These are phyloP conservation scores for Pelobates fuscus DNA, from an alignment of 2,113 vertebrate genomes.

Conservation along the genomic window DNA sequence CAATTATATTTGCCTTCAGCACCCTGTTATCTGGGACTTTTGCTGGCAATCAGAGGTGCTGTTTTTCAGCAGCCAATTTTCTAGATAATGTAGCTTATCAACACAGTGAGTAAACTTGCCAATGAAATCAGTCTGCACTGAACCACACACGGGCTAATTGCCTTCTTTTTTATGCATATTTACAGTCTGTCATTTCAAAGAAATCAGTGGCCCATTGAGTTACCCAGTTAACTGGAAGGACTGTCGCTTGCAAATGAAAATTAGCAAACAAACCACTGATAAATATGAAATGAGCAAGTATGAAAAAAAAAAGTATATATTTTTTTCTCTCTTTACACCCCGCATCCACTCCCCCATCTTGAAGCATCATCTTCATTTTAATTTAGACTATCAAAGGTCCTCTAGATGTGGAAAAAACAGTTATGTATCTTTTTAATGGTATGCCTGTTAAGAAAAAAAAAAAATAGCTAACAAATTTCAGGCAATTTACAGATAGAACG, in stretches of 20 bases:
- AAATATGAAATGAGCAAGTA: slow-evolving; percentile 91
- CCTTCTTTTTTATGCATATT: slow-evolving; percentile 99
- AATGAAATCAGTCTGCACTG: slow-evolving; percentile 97
- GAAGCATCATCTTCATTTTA: slow-evolving; percentile 74
- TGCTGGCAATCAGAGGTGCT: slow-evolving; percentile 99
- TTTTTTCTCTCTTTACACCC: slow-evolving; percentile 71
- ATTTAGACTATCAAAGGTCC: slow-evolving; percentile 68
- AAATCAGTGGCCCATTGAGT: slow-evolving; percentile 97
- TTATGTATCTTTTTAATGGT: too few relatives aligned
- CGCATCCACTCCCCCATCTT: not conserved
- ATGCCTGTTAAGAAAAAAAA: too few relatives aligned
- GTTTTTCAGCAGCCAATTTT: slow-evolving; percentile 99
- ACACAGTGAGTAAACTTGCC: slow-evolving; percentile 97
- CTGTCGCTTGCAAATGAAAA: slow-evolving; percentile 98
- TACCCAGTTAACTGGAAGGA: slow-evolving; percentile 88
- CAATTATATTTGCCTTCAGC: slow-evolving; percentile 99
- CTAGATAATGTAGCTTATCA: slow-evolving; percentile 99
- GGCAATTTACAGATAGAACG: slow-evolving; percentile 1
- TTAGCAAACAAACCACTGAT: slow-evolving; percentile 97
- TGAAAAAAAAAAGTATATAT: slow-evolving; percentile 69
- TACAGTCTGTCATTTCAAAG: slow-evolving; percentile 99
- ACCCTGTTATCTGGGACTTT: slow-evolving; percentile 98
- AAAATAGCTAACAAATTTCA: slow-evolving; percentile 11
- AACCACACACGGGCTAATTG: slow-evolving; percentile 96
- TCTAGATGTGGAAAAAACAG: not conserved